phyloP scores from a whole-genome alignment of 1,140 invertebrate species.

The Melipona quadrifasciata region DNA sequence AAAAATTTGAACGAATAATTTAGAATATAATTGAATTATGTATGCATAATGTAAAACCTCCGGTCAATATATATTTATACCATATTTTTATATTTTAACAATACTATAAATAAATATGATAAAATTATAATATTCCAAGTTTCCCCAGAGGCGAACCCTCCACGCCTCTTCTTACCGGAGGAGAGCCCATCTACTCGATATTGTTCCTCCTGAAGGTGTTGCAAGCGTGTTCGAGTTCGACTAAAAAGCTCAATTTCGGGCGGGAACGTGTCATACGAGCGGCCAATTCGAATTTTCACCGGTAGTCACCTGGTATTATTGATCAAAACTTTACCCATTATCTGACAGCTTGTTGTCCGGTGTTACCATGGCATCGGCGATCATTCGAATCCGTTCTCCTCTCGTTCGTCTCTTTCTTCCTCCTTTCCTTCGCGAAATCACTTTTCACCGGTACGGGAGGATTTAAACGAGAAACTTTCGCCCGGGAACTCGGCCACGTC shows the following conservation, averaged over 20 bases:
- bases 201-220: neutral
- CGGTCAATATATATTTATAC: no score
- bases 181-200: neutral
- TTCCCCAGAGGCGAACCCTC: neutral
- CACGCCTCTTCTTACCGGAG: no score
- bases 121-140: neutral
- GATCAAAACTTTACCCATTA: constrained; percentile 82
- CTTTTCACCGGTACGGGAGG: neutral
- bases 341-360: constrained; percentile 81
- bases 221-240: neutral
- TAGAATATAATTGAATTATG: neutral
- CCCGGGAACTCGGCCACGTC: constrained; percentile 44
- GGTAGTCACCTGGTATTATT: constrained; percentile 79
- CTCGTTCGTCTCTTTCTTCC: constrained; percentile 57
- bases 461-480: constrained; percentile 38
- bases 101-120: neutral
- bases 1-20: neutral
- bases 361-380: constrained; percentile 80
- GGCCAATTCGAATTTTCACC: constrained; percentile 58
- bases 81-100: no score
- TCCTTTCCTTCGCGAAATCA: constrained; percentile 29
- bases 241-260: neutral
- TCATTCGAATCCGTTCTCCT: constrained; percentile 73
- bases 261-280: constrained; percentile 34
- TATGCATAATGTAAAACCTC: no score